Conservation (phyloP, 1,140 invertebrate genomes). For the Wiebesia pumilae region DNA sequence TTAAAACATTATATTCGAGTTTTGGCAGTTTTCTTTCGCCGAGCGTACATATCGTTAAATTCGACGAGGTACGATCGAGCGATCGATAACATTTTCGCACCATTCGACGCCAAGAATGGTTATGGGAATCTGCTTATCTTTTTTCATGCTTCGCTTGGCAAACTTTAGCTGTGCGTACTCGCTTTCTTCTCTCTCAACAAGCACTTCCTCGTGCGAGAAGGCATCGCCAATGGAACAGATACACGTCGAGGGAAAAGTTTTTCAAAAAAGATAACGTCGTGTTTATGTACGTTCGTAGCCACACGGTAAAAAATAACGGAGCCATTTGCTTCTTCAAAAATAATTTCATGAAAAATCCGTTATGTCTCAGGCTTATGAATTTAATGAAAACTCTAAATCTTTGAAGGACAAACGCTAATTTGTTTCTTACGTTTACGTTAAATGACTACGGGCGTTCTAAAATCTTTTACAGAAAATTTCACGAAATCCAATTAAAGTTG, state of each 20-base stretch:
- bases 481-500: no score
- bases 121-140: conserved; percentile 51
- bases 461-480: no score
- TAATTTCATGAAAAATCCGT: background rate
- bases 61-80: conserved; percentile 21
- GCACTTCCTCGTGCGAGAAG: background rate
- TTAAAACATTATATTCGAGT: background rate
- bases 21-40: background rate
- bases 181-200: background rate
- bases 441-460: no score
- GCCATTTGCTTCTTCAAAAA: background rate
- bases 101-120: conserved; percentile 26
- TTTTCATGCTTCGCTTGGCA: conserved; percentile 41
- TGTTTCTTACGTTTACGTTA: no score
- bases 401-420: background rate
- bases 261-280: background rate
- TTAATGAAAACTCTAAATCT: no score
- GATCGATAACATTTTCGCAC: conserved; percentile 21
- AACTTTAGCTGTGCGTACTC: conserved; percentile 12
- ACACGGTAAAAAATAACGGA: background rate
- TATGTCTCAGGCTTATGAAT: no score
- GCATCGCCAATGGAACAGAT: background rate
- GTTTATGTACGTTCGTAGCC: no score
- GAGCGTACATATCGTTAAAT: background rate
- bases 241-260: background rate